Evolutionary conservation across 2,888 invertebrate genomes (phyloP).

Genomic region (Spilosoma lubricipeda): DNA sequence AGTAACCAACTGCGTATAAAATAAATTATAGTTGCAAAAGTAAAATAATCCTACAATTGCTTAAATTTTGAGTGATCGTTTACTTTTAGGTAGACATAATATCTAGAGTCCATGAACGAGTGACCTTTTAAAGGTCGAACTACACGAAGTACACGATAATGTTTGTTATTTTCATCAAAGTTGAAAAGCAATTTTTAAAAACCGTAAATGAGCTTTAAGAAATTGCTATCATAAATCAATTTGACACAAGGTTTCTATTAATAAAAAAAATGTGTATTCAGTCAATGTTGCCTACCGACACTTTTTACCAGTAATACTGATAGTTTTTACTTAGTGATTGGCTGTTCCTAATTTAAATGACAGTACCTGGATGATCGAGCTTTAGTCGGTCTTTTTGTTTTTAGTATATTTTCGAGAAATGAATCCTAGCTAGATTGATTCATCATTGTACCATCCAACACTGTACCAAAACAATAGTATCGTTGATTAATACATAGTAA

Average conservation of each 20-base stretch:
- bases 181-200: neutral
- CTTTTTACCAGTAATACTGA: too few species aligned
- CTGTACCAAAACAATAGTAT: too few species aligned
- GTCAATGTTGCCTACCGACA: too few species aligned
- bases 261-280: neutral
- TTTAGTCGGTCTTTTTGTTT: too few species aligned
- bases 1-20: too few species aligned
- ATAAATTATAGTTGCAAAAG: neutral
- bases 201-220: neutral
- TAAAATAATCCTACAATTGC: neutral
- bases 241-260: neutral
- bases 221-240: neutral
- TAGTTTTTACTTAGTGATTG: too few species aligned
- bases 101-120: neutral
- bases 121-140: constrained; percentile 3
- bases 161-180: neutral
- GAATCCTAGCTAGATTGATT: too few species aligned
- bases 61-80: neutral
- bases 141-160: neutral
- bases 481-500: too few species aligned
- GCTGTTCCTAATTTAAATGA: too few species aligned
- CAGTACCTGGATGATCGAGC: too few species aligned
- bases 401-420: too few species aligned
- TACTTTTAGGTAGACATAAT: neutral
- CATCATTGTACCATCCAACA: too few species aligned